A percentile compares a stretch with the other conserved stretches of the same genome.
phyloP scores from a whole-genome alignment of 2,888 invertebrate genomes.

The Acanthosoma haemorrhoidale region DNA sequence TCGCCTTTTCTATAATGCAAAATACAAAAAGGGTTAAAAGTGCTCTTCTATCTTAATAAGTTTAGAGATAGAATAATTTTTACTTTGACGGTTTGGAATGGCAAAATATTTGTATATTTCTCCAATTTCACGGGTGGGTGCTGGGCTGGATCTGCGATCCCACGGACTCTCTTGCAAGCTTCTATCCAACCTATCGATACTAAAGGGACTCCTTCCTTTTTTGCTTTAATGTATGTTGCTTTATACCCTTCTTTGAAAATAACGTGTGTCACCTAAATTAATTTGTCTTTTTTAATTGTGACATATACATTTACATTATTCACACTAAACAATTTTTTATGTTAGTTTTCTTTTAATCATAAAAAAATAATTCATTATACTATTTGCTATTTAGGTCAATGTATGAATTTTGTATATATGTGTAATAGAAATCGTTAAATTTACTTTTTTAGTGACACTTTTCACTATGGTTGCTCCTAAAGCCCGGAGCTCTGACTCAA shows the following conservation, averaged over 20 bases:
- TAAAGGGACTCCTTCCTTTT: slow-evolving; percentile 53
- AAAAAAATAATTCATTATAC: too few species aligned
- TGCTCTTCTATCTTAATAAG: too few species aligned
- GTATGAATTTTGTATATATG: too few species aligned
- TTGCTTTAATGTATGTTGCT: slow-evolving; percentile 58
- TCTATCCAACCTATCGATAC: slow-evolving; percentile 65
- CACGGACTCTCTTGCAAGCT: slow-evolving; percentile 48
- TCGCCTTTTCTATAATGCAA: slow-evolving; percentile 18
- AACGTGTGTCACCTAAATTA: slow-evolving; percentile 54
- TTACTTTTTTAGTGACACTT: slow-evolving; percentile 49
- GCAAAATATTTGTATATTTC: slow-evolving; percentile 42
- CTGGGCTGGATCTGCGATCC: slow-evolving; percentile 45
- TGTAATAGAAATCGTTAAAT: too few species aligned
- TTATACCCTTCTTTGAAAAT: slow-evolving; percentile 61
- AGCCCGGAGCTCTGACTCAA: slow-evolving; percentile 45
- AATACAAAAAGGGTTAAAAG: slow-evolving; percentile 1
- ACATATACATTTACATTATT: too few species aligned
- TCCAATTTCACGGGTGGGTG: slow-evolving; percentile 46
- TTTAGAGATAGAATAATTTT: background rate
- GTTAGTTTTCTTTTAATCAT: too few species aligned
- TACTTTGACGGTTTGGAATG: slow-evolving; percentile 38
- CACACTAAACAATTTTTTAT: too few species aligned
- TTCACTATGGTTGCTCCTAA: slow-evolving; percentile 50
- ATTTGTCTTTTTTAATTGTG: too few species aligned
- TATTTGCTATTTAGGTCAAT: too few species aligned